phyloP scores from a whole-genome alignment of 1,140 invertebrate species.

The Bombus impatiens region DNA sequence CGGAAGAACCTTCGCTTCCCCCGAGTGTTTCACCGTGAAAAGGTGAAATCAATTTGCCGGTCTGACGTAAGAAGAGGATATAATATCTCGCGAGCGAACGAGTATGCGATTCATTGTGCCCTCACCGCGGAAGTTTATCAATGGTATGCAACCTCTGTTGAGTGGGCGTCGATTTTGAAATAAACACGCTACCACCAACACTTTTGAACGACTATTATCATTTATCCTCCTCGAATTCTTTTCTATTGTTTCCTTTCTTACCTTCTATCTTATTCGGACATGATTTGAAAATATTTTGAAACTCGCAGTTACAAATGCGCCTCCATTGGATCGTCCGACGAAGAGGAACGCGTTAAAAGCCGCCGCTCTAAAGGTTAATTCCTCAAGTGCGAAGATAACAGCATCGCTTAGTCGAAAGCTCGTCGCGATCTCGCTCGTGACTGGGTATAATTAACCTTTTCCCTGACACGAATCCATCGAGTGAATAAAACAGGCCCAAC shows the following conservation, averaged over 20 bases:
- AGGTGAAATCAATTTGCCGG: slow-evolving; percentile 56
- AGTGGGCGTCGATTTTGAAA: slow-evolving; percentile 39
- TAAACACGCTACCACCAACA: neutral
- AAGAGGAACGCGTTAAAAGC: neutral
- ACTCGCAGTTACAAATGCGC: neutral
- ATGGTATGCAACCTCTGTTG: slow-evolving; percentile 24
- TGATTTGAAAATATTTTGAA: too few species aligned
- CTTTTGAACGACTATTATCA: neutral
- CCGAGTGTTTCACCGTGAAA: slow-evolving; percentile 35
- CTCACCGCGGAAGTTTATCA: slow-evolving; percentile 45
- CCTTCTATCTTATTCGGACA: neutral
- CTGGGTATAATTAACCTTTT: slow-evolving; percentile 49
- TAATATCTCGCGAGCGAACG: slow-evolving; percentile 30
- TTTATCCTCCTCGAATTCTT: neutral
- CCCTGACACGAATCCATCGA: slow-evolving; percentile 53
- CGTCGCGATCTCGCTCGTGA: slow-evolving; percentile 34
- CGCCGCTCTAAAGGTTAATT: slow-evolving; percentile 32
- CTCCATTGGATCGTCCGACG: neutral
- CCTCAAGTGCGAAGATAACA: neutral
- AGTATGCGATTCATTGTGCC: slow-evolving; percentile 34
- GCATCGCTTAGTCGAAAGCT: neutral
- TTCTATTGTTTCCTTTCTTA: neutral
- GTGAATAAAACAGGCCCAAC: slow-evolving; percentile 29
- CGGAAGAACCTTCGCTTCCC: slow-evolving; percentile 47
- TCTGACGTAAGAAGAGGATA: slow-evolving; percentile 46